Conservation (phyloP, 2,888 invertebrate species). For the Diaperis boleti region DNA sequence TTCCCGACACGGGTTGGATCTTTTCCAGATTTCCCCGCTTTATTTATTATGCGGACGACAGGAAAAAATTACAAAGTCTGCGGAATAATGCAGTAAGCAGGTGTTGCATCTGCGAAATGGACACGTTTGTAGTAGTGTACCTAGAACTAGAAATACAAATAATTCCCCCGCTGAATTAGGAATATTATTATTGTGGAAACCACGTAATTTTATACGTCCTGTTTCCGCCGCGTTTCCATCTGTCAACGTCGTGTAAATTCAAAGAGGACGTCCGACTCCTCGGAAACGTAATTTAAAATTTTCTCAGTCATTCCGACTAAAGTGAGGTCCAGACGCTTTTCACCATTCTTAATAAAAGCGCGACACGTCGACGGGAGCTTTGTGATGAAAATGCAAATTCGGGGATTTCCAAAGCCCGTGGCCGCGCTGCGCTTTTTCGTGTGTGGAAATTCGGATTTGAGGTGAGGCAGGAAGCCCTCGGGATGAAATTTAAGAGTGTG, state of each 20-base stretch:
- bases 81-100: too few relatives aligned
- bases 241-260: neutral
- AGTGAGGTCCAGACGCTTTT: neutral
- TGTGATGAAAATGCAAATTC: slow-evolving; percentile 16
- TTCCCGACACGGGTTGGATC: too few relatives aligned
- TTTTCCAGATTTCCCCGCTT: too few relatives aligned
- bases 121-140: too few relatives aligned
- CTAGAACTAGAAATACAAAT: too few relatives aligned
- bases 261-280: neutral
- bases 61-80: too few relatives aligned
- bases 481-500: too few relatives aligned
- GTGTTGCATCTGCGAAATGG: too few relatives aligned
- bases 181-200: neutral
- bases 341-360: neutral
- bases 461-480: too few relatives aligned
- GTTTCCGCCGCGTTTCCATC: neutral
- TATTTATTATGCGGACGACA: too few relatives aligned
- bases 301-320: neutral
- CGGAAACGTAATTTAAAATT: neutral
- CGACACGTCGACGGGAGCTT: neutral
- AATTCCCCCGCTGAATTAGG: neutral
- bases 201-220: neutral
- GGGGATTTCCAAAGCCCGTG: neutral
- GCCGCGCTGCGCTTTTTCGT: neutral
- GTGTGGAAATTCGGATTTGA: neutral